Evolutionary conservation across 2,888 invertebrate species (phyloP).

Genomic region (Liposcelis brunnea): DNA sequence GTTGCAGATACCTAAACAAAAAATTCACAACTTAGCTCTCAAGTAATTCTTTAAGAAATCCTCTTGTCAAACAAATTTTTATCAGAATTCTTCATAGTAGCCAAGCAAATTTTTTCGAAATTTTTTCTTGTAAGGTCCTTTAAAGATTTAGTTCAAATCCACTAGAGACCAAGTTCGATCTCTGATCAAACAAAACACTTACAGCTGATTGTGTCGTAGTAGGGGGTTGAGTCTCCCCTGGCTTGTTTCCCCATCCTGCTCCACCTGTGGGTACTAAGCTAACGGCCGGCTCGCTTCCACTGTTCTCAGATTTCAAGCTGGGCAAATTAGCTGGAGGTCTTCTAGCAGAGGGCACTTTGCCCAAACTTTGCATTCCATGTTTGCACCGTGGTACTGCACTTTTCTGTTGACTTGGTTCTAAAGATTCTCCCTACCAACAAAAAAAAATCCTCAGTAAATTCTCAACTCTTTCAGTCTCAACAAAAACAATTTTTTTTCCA

Average conservation of each 20-base stretch:
- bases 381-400: constrained; percentile 74
- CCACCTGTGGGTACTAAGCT: constrained; percentile 63
- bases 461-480: neutral
- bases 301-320: constrained; percentile 93
- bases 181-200: no score
- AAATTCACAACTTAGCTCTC: constrained; percentile 1
- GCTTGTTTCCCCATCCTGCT: constrained; percentile 57
- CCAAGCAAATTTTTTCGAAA: no score
- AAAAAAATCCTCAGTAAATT: constrained; percentile 10
- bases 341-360: constrained; percentile 95
- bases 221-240: constrained; percentile 28
- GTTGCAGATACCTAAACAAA: constrained; percentile 18
- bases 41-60: no score
- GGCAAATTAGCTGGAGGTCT: constrained; percentile 98
- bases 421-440: constrained; percentile 56
- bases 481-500: neutral
- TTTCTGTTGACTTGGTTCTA: constrained; percentile 75
- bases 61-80: no score
- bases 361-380: constrained; percentile 99
- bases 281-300: constrained; percentile 58
- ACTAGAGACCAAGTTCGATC: no score
- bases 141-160: no score
- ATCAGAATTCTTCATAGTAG: no score
- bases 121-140: no score
- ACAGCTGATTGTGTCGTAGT: constrained; percentile 18